Conservation (phyloP, 2,797 vertebrate species). For the Amblyraja radiata region DNA sequence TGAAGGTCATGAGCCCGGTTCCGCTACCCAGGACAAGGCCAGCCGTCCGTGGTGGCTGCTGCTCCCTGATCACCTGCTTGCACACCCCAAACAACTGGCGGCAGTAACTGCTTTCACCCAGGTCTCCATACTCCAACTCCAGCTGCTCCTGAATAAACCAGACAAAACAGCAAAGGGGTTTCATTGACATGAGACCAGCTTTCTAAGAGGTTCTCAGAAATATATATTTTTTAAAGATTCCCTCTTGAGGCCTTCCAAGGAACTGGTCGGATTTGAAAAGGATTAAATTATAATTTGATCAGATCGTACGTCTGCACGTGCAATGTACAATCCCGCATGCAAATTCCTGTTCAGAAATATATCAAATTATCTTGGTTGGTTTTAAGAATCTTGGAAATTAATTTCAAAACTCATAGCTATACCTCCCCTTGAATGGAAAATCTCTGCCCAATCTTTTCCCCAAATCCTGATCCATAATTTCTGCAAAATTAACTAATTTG, state of each 20-base stretch:
- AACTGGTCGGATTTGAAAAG: background rate
- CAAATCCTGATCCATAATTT: background rate
- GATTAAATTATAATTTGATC: background rate
- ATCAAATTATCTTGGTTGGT: background rate
- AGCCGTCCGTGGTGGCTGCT: background rate
- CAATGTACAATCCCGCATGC: background rate
- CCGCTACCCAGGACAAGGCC: conserved; percentile 12
- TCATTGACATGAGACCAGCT: background rate
- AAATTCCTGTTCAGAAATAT: background rate
- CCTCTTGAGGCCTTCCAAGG: background rate
- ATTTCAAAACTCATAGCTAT: background rate
- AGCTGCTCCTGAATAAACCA: conserved; percentile 20
- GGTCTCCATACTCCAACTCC: conserved; percentile 4
- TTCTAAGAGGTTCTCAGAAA: too few relatives aligned
- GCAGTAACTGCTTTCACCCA: background rate
- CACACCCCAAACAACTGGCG: background rate
- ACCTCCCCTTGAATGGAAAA: background rate
- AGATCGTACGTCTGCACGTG: background rate
- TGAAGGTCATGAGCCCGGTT: conserved; percentile 3
- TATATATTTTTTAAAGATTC: too few relatives aligned
- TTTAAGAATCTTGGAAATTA: background rate
- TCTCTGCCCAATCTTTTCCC: background rate
- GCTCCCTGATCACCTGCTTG: background rate
- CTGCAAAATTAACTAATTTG: background rate
- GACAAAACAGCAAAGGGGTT: background rate